phyloP scores from a whole-genome alignment of 2,797 vertebrate species.

The Microcaecilia unicolor region DNA sequence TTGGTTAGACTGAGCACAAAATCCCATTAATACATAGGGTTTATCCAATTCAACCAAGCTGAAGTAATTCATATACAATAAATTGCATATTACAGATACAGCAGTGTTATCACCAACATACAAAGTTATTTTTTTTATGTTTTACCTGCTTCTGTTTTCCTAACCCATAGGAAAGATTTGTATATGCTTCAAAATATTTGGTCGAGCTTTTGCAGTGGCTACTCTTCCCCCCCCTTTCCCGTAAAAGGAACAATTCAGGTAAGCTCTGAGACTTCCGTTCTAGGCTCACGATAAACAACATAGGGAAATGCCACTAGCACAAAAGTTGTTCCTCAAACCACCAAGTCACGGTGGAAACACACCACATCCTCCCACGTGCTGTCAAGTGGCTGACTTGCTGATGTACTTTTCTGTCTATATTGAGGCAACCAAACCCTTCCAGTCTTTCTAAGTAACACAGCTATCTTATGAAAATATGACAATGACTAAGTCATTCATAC shows the following conservation, averaged over 20 bases:
- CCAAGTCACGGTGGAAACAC: slow-evolving; percentile 54
- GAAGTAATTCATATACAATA: too few species aligned
- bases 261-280: slow-evolving; percentile 29
- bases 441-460: slow-evolving; percentile 17
- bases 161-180: not conserved
- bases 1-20: too few species aligned
- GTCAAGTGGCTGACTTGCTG: slow-evolving; percentile 30
- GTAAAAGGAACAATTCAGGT: slow-evolving; percentile 45
- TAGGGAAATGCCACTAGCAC: slow-evolving; percentile 60
- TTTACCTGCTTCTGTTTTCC: slow-evolving; percentile 3
- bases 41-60: too few species aligned
- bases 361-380: slow-evolving; percentile 58
- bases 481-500: slow-evolving; percentile 17
- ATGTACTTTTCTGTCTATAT: slow-evolving; percentile 25
- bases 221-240: slow-evolving; percentile 34
- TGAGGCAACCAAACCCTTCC: slow-evolving; percentile 25
- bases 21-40: too few species aligned
- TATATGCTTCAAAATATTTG: too few species aligned
- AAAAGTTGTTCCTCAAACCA: slow-evolving; percentile 42
- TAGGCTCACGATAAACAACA: slow-evolving; percentile 48
- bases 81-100: too few species aligned
- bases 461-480: not conserved
- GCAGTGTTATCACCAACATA: not conserved
- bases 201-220: too few species aligned
- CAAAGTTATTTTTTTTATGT: rapidly evolving